These are phyloP conservation scores for Zonotrichia leucophrys DNA, from an alignment of 2,113 vertebrate species.

Conservation along the genomic window DNA sequence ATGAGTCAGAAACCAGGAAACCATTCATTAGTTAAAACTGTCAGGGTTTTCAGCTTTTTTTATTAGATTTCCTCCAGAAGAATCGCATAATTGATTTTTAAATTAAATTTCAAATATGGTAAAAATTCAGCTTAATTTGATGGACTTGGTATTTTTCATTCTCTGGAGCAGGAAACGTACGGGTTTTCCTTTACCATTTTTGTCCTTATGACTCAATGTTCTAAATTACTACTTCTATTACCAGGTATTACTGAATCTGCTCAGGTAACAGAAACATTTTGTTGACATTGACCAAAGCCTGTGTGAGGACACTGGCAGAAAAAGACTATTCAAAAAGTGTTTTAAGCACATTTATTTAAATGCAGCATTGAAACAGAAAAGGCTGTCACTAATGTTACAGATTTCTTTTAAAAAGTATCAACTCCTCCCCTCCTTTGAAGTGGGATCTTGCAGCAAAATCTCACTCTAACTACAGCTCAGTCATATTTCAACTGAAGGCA, in stretches of 20 bases:
- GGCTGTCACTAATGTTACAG: background rate
- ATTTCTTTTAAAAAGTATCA: background rate
- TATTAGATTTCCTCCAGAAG: background rate
- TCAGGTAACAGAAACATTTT: background rate
- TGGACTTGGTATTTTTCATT: background rate
- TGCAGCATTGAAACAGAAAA: background rate
- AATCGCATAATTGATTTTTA: background rate
- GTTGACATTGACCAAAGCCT: background rate
- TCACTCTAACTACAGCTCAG: background rate
- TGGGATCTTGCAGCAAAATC: background rate
- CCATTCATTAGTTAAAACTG: background rate
- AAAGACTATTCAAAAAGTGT: background rate
- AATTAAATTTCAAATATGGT: background rate
- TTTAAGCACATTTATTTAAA: background rate
- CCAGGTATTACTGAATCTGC: background rate
- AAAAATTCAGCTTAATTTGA: background rate
- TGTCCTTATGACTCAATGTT: background rate
- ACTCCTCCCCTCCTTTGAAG: background rate
- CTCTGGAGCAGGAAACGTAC: background rate
- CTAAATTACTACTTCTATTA: background rate
- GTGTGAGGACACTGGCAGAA: background rate
- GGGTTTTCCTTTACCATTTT: background rate
- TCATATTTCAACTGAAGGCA: background rate
- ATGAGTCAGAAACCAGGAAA: background rate
- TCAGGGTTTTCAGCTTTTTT: background rate